Conservation (phyloP, 2,797 vertebrate genomes). For the Lagocephalus sceleratus region DNA sequence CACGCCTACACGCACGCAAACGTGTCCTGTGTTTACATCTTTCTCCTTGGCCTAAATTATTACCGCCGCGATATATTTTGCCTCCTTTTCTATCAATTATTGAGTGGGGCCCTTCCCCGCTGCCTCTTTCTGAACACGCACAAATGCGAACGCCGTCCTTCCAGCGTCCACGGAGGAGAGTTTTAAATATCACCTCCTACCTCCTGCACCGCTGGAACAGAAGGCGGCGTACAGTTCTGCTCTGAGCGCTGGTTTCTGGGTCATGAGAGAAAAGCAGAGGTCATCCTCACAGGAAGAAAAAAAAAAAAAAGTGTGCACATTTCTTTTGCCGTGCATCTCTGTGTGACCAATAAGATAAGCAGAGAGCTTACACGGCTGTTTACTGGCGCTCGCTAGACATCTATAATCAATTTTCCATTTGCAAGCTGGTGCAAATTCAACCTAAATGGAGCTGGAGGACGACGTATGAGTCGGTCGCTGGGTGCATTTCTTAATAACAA, state of each 20-base stretch:
- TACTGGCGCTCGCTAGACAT: too few relatives aligned
- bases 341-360: constrained; percentile 13
- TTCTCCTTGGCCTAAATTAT: not conserved
- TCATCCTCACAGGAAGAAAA: constrained; percentile 15
- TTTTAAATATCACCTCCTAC: constrained; percentile 54
- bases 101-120: not conserved
- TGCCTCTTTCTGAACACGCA: constrained; percentile 10
- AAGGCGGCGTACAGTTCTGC: constrained; percentile 19
- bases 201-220: constrained; percentile 42
- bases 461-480: too few relatives aligned
- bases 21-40: constrained; percentile 2
- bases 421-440: too few relatives aligned
- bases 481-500: too few relatives aligned
- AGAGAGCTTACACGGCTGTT: too few relatives aligned
- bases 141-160: constrained; percentile 31
- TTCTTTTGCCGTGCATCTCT: constrained; percentile 6
- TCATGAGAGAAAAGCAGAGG: constrained; percentile 37
- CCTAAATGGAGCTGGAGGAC: too few relatives aligned
- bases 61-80: not conserved
- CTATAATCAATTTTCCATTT: too few relatives aligned
- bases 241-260: constrained; percentile 40
- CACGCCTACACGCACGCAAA: constrained; percentile 23
- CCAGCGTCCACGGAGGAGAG: constrained; percentile 13
- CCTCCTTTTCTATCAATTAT: constrained; percentile 1
- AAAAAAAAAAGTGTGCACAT: constrained; percentile 3